Percentiles rank a stretch among this genome's conserved stretches.
phyloP scores from a whole-genome alignment of 2,113 vertebrate species.

The Laterallus jamaicensis region DNA sequence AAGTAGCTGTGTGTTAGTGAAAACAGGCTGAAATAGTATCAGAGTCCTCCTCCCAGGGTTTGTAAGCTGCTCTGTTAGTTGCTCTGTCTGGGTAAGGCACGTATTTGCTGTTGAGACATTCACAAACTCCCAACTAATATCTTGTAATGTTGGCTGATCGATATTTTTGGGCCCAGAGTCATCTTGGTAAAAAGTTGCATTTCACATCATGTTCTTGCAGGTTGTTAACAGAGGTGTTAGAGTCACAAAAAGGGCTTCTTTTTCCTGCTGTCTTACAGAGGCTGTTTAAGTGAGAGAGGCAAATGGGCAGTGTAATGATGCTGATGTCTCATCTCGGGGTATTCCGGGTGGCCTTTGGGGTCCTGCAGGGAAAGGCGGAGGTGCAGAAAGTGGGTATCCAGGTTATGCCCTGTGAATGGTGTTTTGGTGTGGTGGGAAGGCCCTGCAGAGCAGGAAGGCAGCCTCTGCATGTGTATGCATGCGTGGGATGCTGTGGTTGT shows the following conservation, averaged over 20 bases:
- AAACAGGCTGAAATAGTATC: not conserved
- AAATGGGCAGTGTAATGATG: not conserved
- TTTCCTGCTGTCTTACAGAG: not conserved
- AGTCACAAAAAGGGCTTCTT: not conserved
- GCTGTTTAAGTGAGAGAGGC: not conserved
- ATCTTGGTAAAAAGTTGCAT: not conserved
- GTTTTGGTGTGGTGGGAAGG: not conserved
- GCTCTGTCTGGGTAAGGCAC: not conserved
- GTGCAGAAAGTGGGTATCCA: not conserved
- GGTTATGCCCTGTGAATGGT: not conserved
- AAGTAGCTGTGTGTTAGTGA: not conserved
- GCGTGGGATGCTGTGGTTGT: not conserved
- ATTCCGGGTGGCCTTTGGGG: not conserved
- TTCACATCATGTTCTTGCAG: not conserved
- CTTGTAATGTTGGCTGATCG: not conserved
- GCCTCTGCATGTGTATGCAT: accelerated
- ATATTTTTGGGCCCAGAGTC: not conserved
- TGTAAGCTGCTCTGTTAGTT: not conserved
- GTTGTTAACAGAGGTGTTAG: not conserved
- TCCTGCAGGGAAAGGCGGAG: not conserved
- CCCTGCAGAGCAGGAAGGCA: not conserved
- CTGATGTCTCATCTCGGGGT: not conserved
- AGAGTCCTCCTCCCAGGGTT: not conserved
- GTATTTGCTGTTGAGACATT: not conserved
- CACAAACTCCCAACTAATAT: not conserved